These are phyloP conservation scores for Xylocampa areola DNA, from an alignment of 2,888 invertebrate genomes.

Conservation along the genomic window DNA sequence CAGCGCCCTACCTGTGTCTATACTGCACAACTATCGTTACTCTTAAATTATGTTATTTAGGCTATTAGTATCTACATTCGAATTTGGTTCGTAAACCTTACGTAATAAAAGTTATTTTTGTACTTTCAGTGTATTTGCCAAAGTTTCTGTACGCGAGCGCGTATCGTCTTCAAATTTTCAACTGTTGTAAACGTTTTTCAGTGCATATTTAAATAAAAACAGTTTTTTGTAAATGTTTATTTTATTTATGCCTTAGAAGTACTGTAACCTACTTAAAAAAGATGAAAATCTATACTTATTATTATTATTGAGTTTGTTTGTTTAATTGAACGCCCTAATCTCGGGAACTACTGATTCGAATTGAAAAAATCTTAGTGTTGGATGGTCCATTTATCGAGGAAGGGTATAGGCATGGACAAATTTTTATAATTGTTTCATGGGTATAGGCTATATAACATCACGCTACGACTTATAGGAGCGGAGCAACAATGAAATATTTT, in stretches of 20 bases:
- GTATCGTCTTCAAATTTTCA: slow-evolving; percentile 64
- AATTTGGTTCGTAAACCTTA: slow-evolving; percentile 61
- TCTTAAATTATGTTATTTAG: slow-evolving; percentile 78
- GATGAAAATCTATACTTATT: too few species aligned
- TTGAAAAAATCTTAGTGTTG: too few species aligned
- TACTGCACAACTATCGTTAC: slow-evolving; percentile 78
- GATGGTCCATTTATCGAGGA: too few species aligned
- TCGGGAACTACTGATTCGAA: too few species aligned
- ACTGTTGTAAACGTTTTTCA: slow-evolving; percentile 85
- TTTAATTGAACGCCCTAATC: too few species aligned
- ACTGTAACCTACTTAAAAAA: too few species aligned
- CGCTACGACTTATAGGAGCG: too few species aligned
- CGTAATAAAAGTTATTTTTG: slow-evolving; percentile 72
- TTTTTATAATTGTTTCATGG: too few species aligned
- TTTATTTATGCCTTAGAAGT: slow-evolving; percentile 18
- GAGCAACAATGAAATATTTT: too few species aligned
- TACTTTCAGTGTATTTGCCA: slow-evolving; percentile 74
- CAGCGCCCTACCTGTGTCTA: slow-evolving; percentile 63
- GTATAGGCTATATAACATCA: too few species aligned
- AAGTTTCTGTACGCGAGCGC: slow-evolving; percentile 67
- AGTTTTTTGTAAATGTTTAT: slow-evolving; percentile 59
- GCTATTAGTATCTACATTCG: slow-evolving; percentile 60
- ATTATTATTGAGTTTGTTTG: too few species aligned
- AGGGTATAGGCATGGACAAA: too few species aligned
- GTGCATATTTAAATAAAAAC: slow-evolving; percentile 85